Percentiles rank a stretch among this genome's conserved stretches.
Conservation (phyloP, 2,888 invertebrate genomes). For the Lasius platythorax region DNA sequence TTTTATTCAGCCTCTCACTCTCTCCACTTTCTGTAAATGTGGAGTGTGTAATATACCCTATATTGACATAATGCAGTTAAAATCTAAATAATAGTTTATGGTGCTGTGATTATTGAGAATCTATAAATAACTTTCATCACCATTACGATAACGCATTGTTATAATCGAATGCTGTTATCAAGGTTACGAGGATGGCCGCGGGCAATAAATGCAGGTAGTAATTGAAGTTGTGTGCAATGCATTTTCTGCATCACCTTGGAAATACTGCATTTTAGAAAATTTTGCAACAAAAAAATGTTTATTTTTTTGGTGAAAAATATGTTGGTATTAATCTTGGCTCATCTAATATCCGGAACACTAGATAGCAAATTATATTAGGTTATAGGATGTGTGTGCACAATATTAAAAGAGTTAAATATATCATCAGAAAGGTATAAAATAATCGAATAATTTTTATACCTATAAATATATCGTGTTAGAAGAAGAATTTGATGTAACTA, state of each 20-base stretch:
- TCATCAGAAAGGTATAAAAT: neutral
- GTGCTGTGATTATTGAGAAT: neutral
- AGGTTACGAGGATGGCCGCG: neutral
- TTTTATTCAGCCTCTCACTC: too few species aligned
- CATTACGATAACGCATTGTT: neutral
- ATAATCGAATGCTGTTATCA: conserved; percentile 36
- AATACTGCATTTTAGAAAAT: too few species aligned
- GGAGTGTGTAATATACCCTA: too few species aligned
- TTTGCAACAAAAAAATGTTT: too few species aligned
- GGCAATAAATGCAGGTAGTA: neutral
- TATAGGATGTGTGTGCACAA: neutral
- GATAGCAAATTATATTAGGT: too few species aligned
- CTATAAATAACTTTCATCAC: neutral
- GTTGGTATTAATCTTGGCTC: too few species aligned
- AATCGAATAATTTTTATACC: neutral
- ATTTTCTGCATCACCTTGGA: conserved; percentile 14
- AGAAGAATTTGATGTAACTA: neutral
- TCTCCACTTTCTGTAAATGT: too few species aligned
- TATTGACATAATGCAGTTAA: too few species aligned
- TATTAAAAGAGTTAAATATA: neutral
- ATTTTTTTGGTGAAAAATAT: too few species aligned
- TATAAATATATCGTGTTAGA: neutral
- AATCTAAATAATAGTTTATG: too few species aligned
- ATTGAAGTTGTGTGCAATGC: conserved; percentile 29
- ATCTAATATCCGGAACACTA: too few species aligned